A percentile compares a stretch with the other conserved stretches of the same genome.
Evolutionary conservation across 2,888 invertebrate species (phyloP).

Genomic region (Linyphia triangularis): DNA sequence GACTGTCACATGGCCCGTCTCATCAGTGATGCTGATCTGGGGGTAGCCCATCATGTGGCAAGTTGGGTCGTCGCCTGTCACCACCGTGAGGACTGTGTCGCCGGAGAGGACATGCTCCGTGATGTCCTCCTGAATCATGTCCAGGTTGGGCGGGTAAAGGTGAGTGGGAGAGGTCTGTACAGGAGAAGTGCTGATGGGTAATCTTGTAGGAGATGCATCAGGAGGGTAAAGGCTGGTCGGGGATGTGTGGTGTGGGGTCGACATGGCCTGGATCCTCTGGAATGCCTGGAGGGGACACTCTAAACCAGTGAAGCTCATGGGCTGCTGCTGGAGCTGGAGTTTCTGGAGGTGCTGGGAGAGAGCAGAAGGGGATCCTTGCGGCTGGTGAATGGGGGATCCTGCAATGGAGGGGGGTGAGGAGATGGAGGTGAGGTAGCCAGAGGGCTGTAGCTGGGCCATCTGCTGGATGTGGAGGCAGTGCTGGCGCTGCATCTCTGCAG

Average conservation of each 20-base stretch:
- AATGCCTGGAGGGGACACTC: conserved; percentile 78
- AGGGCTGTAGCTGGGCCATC: conserved; percentile 78
- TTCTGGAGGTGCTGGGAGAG: conserved; percentile 81
- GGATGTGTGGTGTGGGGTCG: conserved; percentile 73
- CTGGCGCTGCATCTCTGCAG: conserved; percentile 77
- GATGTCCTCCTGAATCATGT: conserved; percentile 80
- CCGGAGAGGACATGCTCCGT: conserved; percentile 55
- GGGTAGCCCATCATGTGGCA: conserved; percentile 81
- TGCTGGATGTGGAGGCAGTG: conserved; percentile 80
- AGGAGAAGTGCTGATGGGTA: conserved; percentile 68
- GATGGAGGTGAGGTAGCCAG: conserved; percentile 75
- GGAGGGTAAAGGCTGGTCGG: conserved; percentile 73
- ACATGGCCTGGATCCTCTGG: conserved; percentile 73
- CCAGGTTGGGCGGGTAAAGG: conserved; percentile 78
- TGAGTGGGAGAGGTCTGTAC: conserved; percentile 76
- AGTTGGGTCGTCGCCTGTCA: conserved; percentile 73
- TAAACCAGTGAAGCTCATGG: conserved; percentile 77
- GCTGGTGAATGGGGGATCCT: conserved; percentile 85
- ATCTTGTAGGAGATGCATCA: conserved; percentile 70
- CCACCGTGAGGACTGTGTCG: conserved; percentile 57
- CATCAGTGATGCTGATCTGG: conserved; percentile 95
- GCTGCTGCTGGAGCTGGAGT: conserved; percentile 79
- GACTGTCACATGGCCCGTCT: conserved; percentile 84
- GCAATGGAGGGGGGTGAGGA: conserved; percentile 78
- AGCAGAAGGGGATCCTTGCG: conserved; percentile 80